phyloP scores from a whole-genome alignment of 2,797 vertebrate species.

The Pseudochaenichthys georgianus region DNA sequence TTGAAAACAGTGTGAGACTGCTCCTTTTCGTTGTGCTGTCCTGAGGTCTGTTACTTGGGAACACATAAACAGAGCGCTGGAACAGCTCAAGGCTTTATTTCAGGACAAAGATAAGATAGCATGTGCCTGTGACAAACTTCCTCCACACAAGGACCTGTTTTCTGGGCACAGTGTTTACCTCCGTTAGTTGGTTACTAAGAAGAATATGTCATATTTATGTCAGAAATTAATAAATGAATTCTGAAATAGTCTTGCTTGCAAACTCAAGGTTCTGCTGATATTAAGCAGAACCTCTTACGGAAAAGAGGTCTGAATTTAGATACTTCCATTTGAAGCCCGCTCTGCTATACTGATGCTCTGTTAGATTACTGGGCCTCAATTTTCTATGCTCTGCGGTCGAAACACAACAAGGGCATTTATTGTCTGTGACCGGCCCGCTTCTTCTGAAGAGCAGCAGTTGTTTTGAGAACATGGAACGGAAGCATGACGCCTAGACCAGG shows the following conservation, averaged over 20 bases:
- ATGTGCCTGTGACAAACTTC: conserved; percentile 41
- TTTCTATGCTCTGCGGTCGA: conserved; percentile 42
- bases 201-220: neutral
- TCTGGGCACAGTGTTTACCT: neutral
- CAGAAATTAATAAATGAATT: neutral
- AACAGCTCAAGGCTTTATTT: conserved; percentile 44
- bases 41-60: conserved; percentile 47
- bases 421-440: conserved; percentile 57
- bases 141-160: conserved; percentile 29
- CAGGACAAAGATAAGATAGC: conserved; percentile 54
- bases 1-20: conserved; percentile 39
- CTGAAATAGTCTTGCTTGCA: neutral
- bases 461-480: conserved; percentile 51
- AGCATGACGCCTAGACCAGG: conserved; percentile 26
- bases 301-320: conserved; percentile 43
- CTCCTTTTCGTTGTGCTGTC: conserved; percentile 32
- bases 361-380: conserved; percentile 63
- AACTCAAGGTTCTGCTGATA: conserved; percentile 6
- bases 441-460: conserved; percentile 65
- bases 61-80: conserved; percentile 54
- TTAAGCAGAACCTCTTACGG: too few relatives aligned
- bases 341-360: conserved; percentile 60
- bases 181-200: neutral
- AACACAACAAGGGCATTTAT: conserved; percentile 70
- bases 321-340: conserved; percentile 45